Evolutionary conservation across 1,140 invertebrate species (phyloP).

Genomic region (Paraescarpia echinospica): DNA sequence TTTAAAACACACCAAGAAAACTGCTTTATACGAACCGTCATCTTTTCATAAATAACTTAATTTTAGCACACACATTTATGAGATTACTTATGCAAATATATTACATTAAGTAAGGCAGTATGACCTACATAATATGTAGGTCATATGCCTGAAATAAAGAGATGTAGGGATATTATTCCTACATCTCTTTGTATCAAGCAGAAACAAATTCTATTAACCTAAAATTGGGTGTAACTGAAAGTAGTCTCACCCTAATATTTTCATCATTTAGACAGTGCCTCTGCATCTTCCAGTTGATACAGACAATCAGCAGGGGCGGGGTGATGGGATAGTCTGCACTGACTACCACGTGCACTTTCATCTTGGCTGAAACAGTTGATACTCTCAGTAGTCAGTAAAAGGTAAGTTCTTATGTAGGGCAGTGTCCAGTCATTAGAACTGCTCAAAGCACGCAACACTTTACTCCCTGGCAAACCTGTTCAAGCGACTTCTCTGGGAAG

Average conservation of each 20-base stretch:
- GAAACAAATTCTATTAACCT: background rate
- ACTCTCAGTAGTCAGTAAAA: background rate
- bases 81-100: background rate
- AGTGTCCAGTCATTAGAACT: no score
- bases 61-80: background rate
- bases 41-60: background rate
- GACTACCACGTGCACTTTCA: slow-evolving; percentile 75
- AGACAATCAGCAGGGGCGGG: slow-evolving; percentile 74
- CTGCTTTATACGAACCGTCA: background rate
- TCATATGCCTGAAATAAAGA: no score
- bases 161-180: no score
- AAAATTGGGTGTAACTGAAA: background rate
- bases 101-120: background rate
- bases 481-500: no score
- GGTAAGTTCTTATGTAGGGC: background rate
- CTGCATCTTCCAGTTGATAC: slow-evolving; percentile 68
- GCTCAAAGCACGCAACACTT: no score
- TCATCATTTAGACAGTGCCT: slow-evolving; percentile 68
- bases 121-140: no score
- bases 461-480: no score
- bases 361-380: slow-evolving; percentile 62
- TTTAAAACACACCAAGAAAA: no score
- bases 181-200: background rate
- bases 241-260: slow-evolving; percentile 67
- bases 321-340: slow-evolving; percentile 79